Percentiles rank a stretch among this genome's conserved stretches.
These are phyloP conservation scores for Periphyllus acericola DNA, from an alignment of 2,888 invertebrate genomes.

Conservation along the genomic window DNA sequence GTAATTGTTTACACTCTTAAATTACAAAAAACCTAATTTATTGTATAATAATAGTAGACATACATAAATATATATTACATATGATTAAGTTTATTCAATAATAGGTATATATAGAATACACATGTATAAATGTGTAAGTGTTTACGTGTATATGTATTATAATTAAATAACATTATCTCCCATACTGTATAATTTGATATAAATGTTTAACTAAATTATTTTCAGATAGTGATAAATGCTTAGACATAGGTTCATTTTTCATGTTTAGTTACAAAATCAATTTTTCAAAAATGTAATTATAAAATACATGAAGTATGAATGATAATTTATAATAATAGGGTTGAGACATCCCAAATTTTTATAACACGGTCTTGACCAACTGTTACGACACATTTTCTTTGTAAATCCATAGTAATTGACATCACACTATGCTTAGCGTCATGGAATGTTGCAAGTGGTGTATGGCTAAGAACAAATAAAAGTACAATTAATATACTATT, in stretches of 20 bases:
- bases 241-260: conserved; percentile 14
- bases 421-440: conserved; percentile 93
- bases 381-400: conserved; percentile 86
- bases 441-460: conserved; percentile 92
- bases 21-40: conserved; percentile 9
- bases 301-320: neutral
- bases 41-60: conserved; percentile 11
- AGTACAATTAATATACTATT: neutral
- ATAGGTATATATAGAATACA: neutral
- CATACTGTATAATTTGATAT: conserved; percentile 11
- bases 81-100: conserved; percentile 1
- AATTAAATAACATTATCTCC: conserved; percentile 1
- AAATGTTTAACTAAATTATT: conserved; percentile 1
- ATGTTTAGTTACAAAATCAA: neutral
- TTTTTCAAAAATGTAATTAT: neutral
- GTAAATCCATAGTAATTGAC: conserved; percentile 89
- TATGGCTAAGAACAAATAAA: conserved; percentile 75
- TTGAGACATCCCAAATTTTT: conserved; percentile 89
- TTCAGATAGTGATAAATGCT: conserved; percentile 39
- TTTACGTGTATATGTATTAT: neutral
- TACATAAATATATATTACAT: neutral
- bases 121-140: neutral
- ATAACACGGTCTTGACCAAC: conserved; percentile 95
- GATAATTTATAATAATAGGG: conserved; percentile 68
- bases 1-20: neutral